Percentiles rank a stretch among this genome's conserved stretches.
Evolutionary conservation across 2,113 vertebrate genomes (phyloP).

Genomic region (Nibea coibor): DNA sequence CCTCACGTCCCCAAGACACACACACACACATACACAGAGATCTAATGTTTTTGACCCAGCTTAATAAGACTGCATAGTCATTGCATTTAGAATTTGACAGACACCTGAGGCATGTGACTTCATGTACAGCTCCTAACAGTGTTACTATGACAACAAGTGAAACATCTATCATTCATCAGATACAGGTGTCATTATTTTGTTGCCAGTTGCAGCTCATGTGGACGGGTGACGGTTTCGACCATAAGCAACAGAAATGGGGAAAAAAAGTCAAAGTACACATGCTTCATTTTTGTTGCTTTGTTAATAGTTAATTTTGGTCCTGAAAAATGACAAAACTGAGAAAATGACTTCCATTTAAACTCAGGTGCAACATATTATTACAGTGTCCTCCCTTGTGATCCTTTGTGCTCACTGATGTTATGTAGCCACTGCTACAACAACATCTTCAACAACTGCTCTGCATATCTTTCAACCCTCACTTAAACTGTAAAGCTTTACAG

Average conservation of each 20-base stretch:
- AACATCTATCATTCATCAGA: conserved; percentile 17
- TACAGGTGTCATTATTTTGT: conserved; percentile 48
- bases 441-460: conserved; percentile 29
- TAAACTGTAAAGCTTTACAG: conserved; percentile 38
- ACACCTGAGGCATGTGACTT: conserved; percentile 15
- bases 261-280: not conserved
- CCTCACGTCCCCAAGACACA: too few species aligned
- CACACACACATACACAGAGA: conserved; percentile 12
- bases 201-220: conserved; percentile 11
- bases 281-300: not conserved
- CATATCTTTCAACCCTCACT: conserved; percentile 22
- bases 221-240: not conserved
- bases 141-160: conserved; percentile 28
- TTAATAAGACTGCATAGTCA: conserved; percentile 1
- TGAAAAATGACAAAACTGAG: not conserved
- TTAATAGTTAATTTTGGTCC: not conserved
- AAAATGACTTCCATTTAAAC: conserved; percentile 1
- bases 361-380: not conserved
- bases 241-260: not conserved
- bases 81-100: not conserved
- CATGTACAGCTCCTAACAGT: not conserved
- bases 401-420: conserved; percentile 28
- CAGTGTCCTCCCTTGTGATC: not conserved
- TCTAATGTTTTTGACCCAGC: conserved; percentile 20
- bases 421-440: conserved; percentile 29